These are phyloP conservation scores for Byasa hedistus DNA, from an alignment of 2,888 invertebrate species.

Conservation along the genomic window DNA sequence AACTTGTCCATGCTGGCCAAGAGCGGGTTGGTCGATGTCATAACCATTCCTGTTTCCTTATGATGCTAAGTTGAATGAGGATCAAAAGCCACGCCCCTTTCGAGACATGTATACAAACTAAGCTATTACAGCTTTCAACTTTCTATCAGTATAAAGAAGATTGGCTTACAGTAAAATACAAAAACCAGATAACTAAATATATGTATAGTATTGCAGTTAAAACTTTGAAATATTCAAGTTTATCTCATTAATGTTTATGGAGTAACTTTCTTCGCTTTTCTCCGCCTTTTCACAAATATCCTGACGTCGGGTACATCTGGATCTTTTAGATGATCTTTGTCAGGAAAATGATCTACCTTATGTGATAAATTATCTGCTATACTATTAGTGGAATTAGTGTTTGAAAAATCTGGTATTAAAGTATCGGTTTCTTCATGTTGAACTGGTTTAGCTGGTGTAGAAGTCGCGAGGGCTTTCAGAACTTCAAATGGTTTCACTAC, in stretches of 20 bases:
- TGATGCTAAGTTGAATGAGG: no score
- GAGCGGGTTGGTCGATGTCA: no score
- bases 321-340: slow-evolving; percentile 38
- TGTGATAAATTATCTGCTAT: slow-evolving; percentile 30
- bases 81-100: no score
- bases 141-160: no score
- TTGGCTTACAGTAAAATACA: no score
- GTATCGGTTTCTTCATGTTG: slow-evolving; percentile 24
- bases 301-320: slow-evolving; percentile 63
- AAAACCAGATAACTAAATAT: no score
- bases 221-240: no score
- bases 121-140: no score
- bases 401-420: slow-evolving; percentile 33
- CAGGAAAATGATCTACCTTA: slow-evolving; percentile 36
- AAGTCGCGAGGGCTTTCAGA: slow-evolving; percentile 59
- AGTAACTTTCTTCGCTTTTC: slow-evolving; percentile 48
- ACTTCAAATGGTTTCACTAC: slow-evolving; percentile 3
- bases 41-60: no score
- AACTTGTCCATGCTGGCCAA: no score
- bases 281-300: slow-evolving; percentile 62
- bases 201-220: no score
- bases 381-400: slow-evolving; percentile 36
- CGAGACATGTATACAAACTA: no score
- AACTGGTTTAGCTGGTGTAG: slow-evolving; percentile 56
- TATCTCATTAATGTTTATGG: not conserved